phyloP scores from a whole-genome alignment of 2,797 vertebrate species.

The Chelon auratus region DNA sequence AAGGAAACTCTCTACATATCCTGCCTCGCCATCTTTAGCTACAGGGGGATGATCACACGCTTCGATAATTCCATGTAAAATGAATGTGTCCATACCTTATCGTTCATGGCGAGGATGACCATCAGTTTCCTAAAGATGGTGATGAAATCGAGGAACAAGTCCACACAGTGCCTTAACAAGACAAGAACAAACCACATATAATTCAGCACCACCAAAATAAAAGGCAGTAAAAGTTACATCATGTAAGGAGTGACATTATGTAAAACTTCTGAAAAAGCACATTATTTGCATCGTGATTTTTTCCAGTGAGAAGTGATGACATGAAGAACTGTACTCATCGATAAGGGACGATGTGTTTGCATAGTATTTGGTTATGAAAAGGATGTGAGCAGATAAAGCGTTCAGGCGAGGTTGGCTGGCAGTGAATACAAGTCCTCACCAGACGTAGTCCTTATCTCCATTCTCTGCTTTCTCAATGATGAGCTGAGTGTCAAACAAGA shows the following conservation, averaged over 20 bases:
- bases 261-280: neutral
- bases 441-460: conserved; percentile 98
- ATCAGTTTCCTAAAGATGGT: conserved; percentile 97
- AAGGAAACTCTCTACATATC: too few species aligned
- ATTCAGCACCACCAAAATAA: conserved; percentile 1
- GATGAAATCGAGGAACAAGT: conserved; percentile 95
- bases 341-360: conserved; percentile 7
- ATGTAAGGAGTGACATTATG: neutral
- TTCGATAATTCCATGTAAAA: too few species aligned
- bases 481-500: conserved; percentile 98
- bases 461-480: conserved; percentile 97
- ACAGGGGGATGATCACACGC: too few species aligned
- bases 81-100: conserved; percentile 85
- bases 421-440: conserved; percentile 83
- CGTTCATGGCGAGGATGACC: conserved; percentile 93
- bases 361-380: conserved; percentile 22
- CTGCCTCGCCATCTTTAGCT: too few species aligned
- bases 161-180: conserved; percentile 91
- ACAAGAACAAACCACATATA: neutral
- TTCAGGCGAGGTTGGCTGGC: too few species aligned
- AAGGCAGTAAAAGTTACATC: neutral
- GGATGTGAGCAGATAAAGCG: neutral
- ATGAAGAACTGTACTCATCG: neutral
- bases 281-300: too few species aligned
- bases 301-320: neutral